These are phyloP conservation scores for Platysternon megacephalum DNA, from an alignment of 2,113 vertebrate species.

Conservation along the genomic window DNA sequence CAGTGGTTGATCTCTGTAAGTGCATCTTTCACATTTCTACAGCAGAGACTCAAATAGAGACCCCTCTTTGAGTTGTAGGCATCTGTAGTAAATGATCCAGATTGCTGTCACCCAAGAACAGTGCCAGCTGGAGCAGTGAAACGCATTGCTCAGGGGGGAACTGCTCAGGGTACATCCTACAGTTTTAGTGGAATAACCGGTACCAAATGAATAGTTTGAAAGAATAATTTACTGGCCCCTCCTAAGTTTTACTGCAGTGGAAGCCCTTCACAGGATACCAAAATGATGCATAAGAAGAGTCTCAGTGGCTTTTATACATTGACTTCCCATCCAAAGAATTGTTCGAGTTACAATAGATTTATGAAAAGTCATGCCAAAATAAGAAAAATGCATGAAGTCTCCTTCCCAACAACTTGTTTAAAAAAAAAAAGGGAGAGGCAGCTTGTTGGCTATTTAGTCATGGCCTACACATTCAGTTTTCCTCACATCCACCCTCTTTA, in stretches of 20 bases:
- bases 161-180: background rate
- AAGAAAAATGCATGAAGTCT: background rate
- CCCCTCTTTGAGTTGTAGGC: background rate
- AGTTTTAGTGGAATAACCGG: background rate
- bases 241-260: background rate
- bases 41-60: accelerated
- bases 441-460: accelerated
- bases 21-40: background rate
- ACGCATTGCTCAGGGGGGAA: background rate
- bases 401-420: background rate
- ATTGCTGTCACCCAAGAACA: background rate
- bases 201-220: background rate
- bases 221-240: background rate
- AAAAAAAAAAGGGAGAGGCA: background rate
- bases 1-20: background rate
- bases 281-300: accelerated
- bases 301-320: background rate
- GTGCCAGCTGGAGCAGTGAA: background rate
- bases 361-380: background rate
- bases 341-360: background rate
- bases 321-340: background rate
- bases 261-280: background rate
- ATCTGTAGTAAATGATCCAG: background rate
- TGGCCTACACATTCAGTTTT: background rate
- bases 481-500: background rate